Evolutionary conservation across 1,140 invertebrate species (phyloP), one percentile per base, ranked within the genome.

Genomic region (Calliopsis andreniformis): DNA sequence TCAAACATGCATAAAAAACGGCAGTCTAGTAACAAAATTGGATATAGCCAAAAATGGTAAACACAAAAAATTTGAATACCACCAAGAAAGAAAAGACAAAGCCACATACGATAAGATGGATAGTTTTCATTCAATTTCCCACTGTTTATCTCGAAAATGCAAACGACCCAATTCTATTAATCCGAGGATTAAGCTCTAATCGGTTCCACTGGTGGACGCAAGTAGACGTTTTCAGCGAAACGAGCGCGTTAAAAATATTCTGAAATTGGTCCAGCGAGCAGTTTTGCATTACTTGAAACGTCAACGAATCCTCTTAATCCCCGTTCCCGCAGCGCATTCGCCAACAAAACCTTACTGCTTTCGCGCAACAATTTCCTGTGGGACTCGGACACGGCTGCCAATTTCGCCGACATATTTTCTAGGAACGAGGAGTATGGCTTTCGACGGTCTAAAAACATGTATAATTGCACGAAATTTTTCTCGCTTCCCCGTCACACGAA

Each of bases 221-320:
- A 43, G 3, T 20, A 3, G 1, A 0, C 42, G 12, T 69, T 47
- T 32, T 8, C 39, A 66, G 28, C 39, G 14, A 39, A 47, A 32
- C 53, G 25, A 32, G n/a, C 5, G 30, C 20, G 23, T 23, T 32
- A 67, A 56, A 72, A 75, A 67, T 53, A 32, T 55, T 43, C 14
- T 53, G 47, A 14, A n/a, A 45, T 14, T 39, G 53, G 28, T 20
- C 23, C 10, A 35, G 28, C 12, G 47, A 42, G 30, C 16, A 47
- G 20, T 49, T 62, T 62, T 25, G n/a, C 39, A 66, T 56, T 66
- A 56, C 39, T 66, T 35, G 43, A 64, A 73, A 43, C 62, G 10
- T 12, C 39, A 6, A 42, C 53, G 70, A 64, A 73, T 67, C 63
- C 49, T n/a, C 28, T 64, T 73, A 73, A 73, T 73, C 70, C 72